phyloP scores from a whole-genome alignment of 92 coral and sea anemone species.

The Micromussa lordhowensis region DNA sequence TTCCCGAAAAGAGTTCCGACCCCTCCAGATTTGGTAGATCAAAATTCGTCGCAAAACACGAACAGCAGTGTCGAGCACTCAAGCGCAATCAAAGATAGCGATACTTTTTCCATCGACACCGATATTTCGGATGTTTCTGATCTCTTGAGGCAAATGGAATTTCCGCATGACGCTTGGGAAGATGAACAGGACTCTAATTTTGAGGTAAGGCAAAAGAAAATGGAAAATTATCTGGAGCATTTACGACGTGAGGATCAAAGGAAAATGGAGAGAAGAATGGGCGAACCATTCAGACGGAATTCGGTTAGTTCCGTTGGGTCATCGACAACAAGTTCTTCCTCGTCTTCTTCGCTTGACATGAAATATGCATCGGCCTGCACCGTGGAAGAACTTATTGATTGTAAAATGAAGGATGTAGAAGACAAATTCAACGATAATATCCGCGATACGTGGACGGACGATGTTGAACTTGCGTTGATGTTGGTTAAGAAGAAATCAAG shows the following conservation, averaged over 20 bases:
- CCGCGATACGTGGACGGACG: conserved; percentile 26
- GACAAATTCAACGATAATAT: conserved; percentile 6
- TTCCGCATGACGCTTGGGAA: neutral
- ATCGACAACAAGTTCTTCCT: neutral
- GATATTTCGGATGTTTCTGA: neutral
- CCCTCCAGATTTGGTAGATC: neutral
- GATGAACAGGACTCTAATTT: conserved; percentile 1
- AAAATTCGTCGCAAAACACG: neutral
- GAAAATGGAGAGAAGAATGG: neutral
- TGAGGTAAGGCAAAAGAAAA: conserved; percentile 1
- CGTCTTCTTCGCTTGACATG: neutral
- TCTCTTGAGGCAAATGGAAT: neutral
- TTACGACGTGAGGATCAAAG: neutral
- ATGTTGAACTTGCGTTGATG: conserved; percentile 34
- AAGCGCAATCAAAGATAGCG: neutral
- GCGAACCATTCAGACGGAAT: neutral
- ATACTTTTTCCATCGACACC: neutral
- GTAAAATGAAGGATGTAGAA: conserved; percentile 30
- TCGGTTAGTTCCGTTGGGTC: conserved; percentile 18
- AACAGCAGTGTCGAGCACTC: neutral
- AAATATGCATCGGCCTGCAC: conserved; percentile 16
- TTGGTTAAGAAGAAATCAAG: conserved; percentile 4
- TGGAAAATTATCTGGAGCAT: conserved; percentile 19
- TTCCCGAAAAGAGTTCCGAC: conserved; percentile 16
- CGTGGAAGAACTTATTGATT: conserved; percentile 27